These are phyloP conservation scores for Trichechus manatus DNA, from an alignment of 2,113 vertebrate species.

Conservation along the genomic window DNA sequence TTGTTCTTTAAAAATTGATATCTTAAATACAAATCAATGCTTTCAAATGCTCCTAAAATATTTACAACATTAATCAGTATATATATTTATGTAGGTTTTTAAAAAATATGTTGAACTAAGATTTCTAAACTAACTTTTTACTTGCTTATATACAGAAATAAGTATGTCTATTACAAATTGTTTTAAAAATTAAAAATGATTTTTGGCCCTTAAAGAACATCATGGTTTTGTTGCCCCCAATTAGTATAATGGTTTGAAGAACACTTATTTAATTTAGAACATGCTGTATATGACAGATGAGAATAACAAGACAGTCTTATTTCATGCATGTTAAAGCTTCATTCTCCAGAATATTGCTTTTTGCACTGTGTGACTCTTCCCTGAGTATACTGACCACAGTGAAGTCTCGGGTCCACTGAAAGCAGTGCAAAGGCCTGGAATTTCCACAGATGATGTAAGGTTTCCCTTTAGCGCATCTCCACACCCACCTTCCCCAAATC, in stretches of 20 bases:
- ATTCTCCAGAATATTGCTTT: conserved; percentile 24
- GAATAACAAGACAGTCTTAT: conserved; percentile 5
- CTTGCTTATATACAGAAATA: neutral
- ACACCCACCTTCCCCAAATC: conserved; percentile 18
- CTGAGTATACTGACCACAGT: conserved; percentile 7
- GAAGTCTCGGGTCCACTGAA: neutral
- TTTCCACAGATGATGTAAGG: neutral
- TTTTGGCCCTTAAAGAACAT: conserved; percentile 16
- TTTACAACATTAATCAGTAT: conserved; percentile 9
- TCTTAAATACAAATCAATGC: neutral
- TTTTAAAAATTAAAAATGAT: neutral
- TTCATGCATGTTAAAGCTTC: conserved; percentile 30
- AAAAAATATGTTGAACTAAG: neutral
- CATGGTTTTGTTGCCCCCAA: neutral
- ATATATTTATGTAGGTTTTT: neutral
- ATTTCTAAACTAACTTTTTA: neutral
- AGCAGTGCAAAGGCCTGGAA: conserved; percentile 22
- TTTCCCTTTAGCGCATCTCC: conserved; percentile 36
- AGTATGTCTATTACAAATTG: conserved; percentile 31
- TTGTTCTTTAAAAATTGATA: neutral
- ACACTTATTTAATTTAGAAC: neutral
- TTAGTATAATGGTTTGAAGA: conserved; percentile 34
- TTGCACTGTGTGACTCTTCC: neutral
- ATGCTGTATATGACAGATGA: neutral
- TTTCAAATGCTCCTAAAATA: conserved; percentile 14